These are phyloP conservation scores for Pipistrellus kuhlii DNA, from an alignment of 2,797 vertebrate genomes.

Conservation along the genomic window DNA sequence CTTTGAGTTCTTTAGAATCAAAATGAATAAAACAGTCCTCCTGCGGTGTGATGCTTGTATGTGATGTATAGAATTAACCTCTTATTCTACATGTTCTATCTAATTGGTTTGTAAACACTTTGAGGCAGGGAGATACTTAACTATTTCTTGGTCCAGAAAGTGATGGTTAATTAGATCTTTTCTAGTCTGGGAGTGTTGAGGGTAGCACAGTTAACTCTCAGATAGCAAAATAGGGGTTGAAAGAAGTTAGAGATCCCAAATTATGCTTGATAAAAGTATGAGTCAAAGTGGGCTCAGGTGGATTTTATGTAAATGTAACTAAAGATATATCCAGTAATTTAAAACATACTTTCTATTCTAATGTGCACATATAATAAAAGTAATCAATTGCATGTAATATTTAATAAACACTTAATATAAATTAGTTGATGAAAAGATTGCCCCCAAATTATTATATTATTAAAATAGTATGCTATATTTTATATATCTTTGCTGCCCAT, in stretches of 20 bases:
- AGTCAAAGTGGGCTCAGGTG: neutral
- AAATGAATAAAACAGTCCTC: neutral
- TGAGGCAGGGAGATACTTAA: neutral
- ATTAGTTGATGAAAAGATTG: neutral
- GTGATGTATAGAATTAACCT: neutral
- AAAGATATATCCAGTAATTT: neutral
- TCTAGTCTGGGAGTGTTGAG: neutral
- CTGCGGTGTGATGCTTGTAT: neutral
- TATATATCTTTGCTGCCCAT: neutral
- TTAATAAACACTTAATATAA: constrained; percentile 10
- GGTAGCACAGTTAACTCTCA: neutral
- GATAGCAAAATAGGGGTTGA: neutral
- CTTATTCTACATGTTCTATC: neutral
- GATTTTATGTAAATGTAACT: neutral
- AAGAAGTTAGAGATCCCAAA: neutral
- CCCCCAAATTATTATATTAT: neutral
- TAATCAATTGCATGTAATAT: neutral
- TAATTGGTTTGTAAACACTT: neutral
- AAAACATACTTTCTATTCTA: neutral
- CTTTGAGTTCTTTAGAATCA: neutral
- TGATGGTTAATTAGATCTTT: neutral
- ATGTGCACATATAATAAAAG: neutral
- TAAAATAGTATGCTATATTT: neutral
- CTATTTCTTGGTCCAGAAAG: neutral
- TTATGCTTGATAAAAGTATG: neutral